Conservation (phyloP, 2,113 vertebrate genomes). For the Pituophis catenifer region DNA sequence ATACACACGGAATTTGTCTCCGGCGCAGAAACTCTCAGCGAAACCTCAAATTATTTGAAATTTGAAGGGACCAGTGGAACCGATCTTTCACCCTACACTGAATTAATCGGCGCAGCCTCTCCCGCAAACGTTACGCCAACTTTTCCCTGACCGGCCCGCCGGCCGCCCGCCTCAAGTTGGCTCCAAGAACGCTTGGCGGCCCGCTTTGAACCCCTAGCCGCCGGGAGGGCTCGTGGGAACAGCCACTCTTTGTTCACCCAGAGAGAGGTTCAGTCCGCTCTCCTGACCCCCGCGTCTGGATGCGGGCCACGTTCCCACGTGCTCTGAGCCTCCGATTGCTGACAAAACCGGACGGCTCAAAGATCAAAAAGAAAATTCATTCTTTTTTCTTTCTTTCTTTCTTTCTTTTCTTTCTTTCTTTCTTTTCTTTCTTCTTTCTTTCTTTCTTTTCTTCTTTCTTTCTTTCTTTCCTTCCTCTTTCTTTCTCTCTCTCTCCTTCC, state of each 20-base stretch:
- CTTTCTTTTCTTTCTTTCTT: no score
- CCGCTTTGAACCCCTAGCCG: neutral
- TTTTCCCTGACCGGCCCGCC: neutral
- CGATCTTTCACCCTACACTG: neutral
- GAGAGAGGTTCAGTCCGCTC: neutral
- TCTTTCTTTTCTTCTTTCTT: no score
- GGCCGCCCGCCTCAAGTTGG: neutral
- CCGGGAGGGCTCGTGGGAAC: neutral
- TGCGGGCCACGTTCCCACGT: neutral
- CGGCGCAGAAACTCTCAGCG: neutral
- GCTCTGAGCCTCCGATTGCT: neutral
- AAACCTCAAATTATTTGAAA: neutral
- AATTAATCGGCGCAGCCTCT: neutral
- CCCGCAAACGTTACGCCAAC: neutral
- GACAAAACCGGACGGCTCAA: neutral
- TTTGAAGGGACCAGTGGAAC: neutral
- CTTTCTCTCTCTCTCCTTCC: no score
- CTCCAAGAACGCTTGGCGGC: neutral
- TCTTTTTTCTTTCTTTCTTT: no score
- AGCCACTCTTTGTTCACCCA: neutral
- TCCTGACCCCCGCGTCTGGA: neutral
- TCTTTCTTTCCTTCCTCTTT: no score
- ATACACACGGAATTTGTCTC: neutral
- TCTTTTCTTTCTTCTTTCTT: no score
- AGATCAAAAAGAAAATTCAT: neutral